Base-by-base conservation (phyloP, 2,113 vertebrate species). In the Gadus chalcogrammus region DNA sequence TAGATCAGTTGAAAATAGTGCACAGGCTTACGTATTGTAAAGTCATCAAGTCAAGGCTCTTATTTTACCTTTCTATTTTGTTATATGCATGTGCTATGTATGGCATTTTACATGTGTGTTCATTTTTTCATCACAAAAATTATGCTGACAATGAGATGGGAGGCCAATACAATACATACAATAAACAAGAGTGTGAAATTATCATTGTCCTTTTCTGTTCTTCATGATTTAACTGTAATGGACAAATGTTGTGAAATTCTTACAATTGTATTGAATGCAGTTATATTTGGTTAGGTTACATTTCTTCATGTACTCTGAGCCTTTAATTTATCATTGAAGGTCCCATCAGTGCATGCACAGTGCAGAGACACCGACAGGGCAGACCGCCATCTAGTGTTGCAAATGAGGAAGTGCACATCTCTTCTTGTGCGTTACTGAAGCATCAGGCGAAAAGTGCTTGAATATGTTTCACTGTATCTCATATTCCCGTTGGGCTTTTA, bases 261-360 rank as follows among this genome's bases (percentile, higher is more conserved):
- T 48, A 12, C 5, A 48, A 9, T 48, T 8, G 8, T 48, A 48
- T 48, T 13, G 42, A 48, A 48, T 9, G 1, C 42, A 48, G 42
- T 48, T 48, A 48, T 48, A 13, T 48, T 48, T 48, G 42, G 42
- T 48, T 48, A 91, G 89, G 88, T 87, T 75, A 52, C 69, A 81
- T 89, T 88, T 91, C 90, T 88, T 58, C 70, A 78, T 84, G 84
- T 75, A 90, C 91, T 91, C 90, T 84, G 80, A 81, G 85, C 73
- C 71, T 80, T 48, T 79, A 79, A 81, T 73, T 81, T 84, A 82
- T 73, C 69, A 71, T 73, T 64, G 77, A 71, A 76, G 69, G 65
- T 15, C 5, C 66, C 58, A 7, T 70, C 84, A 67, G 53, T 71
- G 79, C 70, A 64, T 61, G 20, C 5, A 11, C 61, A 60, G 1